A percentile compares a stretch with the other conserved stretches of the same genome.
phyloP scores from a whole-genome alignment of 2,888 invertebrate species.

The Ctenicera cuprea region DNA sequence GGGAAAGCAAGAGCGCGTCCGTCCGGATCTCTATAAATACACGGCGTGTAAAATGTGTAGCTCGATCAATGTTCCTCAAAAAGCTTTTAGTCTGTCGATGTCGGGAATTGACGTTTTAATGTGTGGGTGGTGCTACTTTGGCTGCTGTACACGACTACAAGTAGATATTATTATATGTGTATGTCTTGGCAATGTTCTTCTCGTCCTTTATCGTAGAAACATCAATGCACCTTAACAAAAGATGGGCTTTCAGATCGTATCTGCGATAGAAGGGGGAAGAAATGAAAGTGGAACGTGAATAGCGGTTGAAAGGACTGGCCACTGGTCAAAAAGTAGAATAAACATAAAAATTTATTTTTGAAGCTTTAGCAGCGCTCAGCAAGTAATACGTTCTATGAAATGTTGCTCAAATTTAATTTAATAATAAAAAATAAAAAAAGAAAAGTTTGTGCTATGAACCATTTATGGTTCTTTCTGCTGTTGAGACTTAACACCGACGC shows the following conservation, averaged over 20 bases:
- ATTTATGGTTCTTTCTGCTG: too few species aligned
- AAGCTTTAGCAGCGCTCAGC: too few species aligned
- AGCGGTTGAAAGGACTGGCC: not conserved
- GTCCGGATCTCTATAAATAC: constrained; percentile 45
- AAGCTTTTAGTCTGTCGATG: constrained; percentile 63
- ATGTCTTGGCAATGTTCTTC: constrained; percentile 36
- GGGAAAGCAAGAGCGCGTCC: constrained; percentile 40
- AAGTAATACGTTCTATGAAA: too few species aligned
- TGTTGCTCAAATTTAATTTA: too few species aligned
- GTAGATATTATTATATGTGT: constrained; percentile 42
- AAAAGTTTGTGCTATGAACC: too few species aligned
- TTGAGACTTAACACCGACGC: too few species aligned
- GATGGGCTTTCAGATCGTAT: constrained; percentile 22
- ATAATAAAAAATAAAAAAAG: too few species aligned
- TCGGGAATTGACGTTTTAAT: constrained; percentile 62
- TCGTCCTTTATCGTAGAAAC: not conserved
- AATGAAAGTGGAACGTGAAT: not conserved
- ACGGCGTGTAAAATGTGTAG: constrained; percentile 51
- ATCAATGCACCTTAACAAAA: not conserved
- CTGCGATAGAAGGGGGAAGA: not conserved
- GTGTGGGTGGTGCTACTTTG: constrained; percentile 57
- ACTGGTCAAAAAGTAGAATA: too few species aligned
- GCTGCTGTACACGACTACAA: constrained; percentile 50
- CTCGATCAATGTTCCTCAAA: constrained; percentile 55
- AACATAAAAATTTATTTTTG: not conserved